phyloP scores from a whole-genome alignment of 2,888 invertebrate species.

The Helicoverpa assulta region DNA sequence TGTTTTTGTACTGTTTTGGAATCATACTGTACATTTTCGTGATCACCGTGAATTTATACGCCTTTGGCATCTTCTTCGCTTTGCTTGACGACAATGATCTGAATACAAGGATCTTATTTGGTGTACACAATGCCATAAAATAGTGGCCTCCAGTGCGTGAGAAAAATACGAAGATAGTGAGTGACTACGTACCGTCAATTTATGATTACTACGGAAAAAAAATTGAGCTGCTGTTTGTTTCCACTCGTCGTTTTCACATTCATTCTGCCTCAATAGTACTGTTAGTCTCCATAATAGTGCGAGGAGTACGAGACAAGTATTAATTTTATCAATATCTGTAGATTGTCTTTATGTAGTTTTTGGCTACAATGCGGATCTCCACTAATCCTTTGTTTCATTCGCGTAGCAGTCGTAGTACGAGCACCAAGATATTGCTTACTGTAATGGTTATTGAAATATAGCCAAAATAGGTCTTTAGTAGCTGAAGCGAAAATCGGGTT shows the following conservation, averaged over 20 bases:
- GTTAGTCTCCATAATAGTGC: too few relatives aligned
- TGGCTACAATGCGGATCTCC: constrained; percentile 11
- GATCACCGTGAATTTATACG: constrained; percentile 9
- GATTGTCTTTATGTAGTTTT: neutral
- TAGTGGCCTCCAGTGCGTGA: constrained; percentile 27
- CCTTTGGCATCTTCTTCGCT: constrained; percentile 10
- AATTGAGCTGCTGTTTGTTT: constrained; percentile 24
- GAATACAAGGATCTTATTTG: constrained; percentile 26
- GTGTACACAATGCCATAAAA: constrained; percentile 27
- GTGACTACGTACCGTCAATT: constrained; percentile 30
- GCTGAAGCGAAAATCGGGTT: constrained; percentile 40
- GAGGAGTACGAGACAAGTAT: too few relatives aligned
- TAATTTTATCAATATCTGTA: too few relatives aligned
- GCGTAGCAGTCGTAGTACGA: constrained; percentile 1
- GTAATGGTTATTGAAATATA: constrained; percentile 27
- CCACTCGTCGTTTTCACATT: neutral
- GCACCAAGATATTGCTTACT: neutral
- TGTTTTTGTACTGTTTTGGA: constrained; percentile 32
- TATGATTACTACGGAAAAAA: constrained; percentile 19
- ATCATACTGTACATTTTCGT: constrained; percentile 25
- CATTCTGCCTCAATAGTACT: too few relatives aligned
- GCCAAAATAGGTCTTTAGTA: constrained; percentile 24
- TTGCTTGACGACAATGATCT: constrained; percentile 29
- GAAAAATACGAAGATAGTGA: constrained; percentile 27
- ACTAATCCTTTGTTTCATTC: constrained; percentile 6